These are phyloP conservation scores for Drosophila longiperda DNA, from an alignment of 2,888 invertebrate species.

Conservation along the genomic window DNA sequence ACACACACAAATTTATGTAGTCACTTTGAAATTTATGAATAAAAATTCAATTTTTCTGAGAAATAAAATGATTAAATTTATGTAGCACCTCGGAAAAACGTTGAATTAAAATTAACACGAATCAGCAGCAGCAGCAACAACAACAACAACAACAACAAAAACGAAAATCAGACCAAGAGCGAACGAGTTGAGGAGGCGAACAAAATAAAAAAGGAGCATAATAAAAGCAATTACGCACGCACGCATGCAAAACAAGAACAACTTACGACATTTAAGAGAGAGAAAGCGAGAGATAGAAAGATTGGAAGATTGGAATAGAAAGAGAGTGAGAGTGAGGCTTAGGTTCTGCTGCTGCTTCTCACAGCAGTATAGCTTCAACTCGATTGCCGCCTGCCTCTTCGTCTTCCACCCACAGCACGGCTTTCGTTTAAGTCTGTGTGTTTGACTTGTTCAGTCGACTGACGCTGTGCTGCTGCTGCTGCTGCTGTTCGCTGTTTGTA, in stretches of 20 bases:
- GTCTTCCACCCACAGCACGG: slow-evolving; percentile 20
- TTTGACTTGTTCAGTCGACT: slow-evolving; percentile 30
- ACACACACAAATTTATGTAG: slow-evolving; percentile 68
- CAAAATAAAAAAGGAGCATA: slow-evolving; percentile 5
- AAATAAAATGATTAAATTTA: slow-evolving; percentile 71
- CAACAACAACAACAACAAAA: slow-evolving; percentile 13
- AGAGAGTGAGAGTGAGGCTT: slow-evolving; percentile 3
- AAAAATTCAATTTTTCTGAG: slow-evolving; percentile 69
- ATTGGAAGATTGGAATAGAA: slow-evolving; percentile 2
- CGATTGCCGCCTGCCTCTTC: slow-evolving; percentile 15
- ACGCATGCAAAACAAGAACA: slow-evolving; percentile 54
- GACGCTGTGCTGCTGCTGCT: slow-evolving; percentile 9
- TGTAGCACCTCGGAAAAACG: slow-evolving; percentile 64
- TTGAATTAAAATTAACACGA: slow-evolving; percentile 69
- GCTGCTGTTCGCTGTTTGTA: slow-evolving; percentile 36
- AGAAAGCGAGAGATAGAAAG: slow-evolving; percentile 1
- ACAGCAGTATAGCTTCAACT: slow-evolving; percentile 5
- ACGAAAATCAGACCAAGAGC: not conserved
- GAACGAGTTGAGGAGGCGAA: slow-evolving; percentile 11
- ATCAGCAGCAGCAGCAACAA: slow-evolving; percentile 27
- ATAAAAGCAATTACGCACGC: slow-evolving; percentile 73
- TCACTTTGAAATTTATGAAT: slow-evolving; percentile 67
- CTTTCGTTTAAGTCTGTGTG: slow-evolving; percentile 7
- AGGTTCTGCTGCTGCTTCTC: slow-evolving; percentile 20
- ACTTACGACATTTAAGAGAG: not conserved